These are phyloP conservation scores for Poeciliopsis retropinna DNA, from an alignment of 2,113 vertebrate genomes.

Conservation along the genomic window DNA sequence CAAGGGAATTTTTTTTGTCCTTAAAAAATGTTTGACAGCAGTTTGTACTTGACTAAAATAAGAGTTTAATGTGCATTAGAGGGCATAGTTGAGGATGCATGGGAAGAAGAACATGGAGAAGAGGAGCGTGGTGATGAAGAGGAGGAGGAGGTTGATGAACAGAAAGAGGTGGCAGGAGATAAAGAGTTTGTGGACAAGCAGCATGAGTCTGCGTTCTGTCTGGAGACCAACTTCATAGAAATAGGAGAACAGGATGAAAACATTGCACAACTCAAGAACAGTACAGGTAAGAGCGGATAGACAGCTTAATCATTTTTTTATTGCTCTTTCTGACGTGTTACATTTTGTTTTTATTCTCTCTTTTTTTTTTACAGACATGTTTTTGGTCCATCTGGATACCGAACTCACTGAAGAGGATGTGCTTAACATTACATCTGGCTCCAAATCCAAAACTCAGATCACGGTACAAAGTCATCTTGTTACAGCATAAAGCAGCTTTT, in stretches of 20 bases:
- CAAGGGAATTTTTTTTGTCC: slow-evolving; percentile 7
- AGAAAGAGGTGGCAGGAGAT: slow-evolving; percentile 1
- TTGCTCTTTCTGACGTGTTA: not conserved
- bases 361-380: slow-evolving; percentile 80
- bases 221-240: slow-evolving; percentile 90
- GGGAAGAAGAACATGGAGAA: slow-evolving; percentile 62
- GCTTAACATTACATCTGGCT: slow-evolving; percentile 73
- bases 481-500: not conserved
- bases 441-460: slow-evolving; percentile 79
- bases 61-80: slow-evolving; percentile 17
- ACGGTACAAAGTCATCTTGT: slow-evolving; percentile 73
- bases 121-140: slow-evolving; percentile 39
- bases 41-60: not conserved
- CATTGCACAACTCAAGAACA: slow-evolving; percentile 4
- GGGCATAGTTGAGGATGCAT: slow-evolving; percentile 37
- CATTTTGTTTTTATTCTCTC: not conserved
- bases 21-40: not conserved
- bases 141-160: slow-evolving; percentile 11
- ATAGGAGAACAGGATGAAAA: slow-evolving; percentile 58
- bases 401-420: slow-evolving; percentile 89
- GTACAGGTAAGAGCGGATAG: slow-evolving; percentile 41
- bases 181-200: slow-evolving; percentile 88
- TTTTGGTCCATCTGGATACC: slow-evolving; percentile 84
- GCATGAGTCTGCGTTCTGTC: slow-evolving; percentile 89
- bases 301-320: not conserved